Evolutionary conservation across 2,888 invertebrate species (phyloP), one percentile per base, ranked within the genome.

Genomic region (Polydrusus cervinus): DNA sequence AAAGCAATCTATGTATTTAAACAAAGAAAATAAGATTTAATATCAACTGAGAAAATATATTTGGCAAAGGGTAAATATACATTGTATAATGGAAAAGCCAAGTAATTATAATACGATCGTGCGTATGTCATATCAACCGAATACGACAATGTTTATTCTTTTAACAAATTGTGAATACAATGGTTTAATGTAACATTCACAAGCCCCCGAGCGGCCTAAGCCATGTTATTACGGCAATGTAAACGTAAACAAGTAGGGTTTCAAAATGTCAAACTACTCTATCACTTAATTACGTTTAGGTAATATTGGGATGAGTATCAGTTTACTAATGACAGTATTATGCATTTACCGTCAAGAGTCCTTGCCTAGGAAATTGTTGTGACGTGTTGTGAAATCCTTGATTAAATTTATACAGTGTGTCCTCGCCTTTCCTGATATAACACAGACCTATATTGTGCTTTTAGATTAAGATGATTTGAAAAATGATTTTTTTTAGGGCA

Each of bases 221-320:
- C 57, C 10, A 60, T 38, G 57, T 18, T 38, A 60, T 60, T 60
- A 60, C 11, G 38, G 38, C 57, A 60, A 10, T 60, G 57, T 60
- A 60, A 60, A 60, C 57, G 30, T 60, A 60, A 60, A 60, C 57
- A 60, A 60, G 57, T 55, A 55, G 38, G 57, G 38, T 38, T 60
- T 60, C 57, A 60, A 60, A 60, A 38, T 60, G 57, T 60, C 57
- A 60, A 60, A 38, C 57, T 25, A 60, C 38, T 60, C 38, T 38
- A 60, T 60, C 57, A 38, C 57, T 60, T 60, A 60, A 60, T 60
- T 60, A 60, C 57, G 38, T 60, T 60, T 60, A 60, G 57, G 57
- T 38, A 38, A 60, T 60, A 60, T 60, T 60, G 38, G 10, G 57
- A 38, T 38, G 38, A 60, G 57, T 38, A 60, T 60, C 57, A 38